Percentiles rank a stretch among this genome's conserved stretches.
Conservation (phyloP, 1,140 invertebrate species). For the Drosophila virilis region DNA sequence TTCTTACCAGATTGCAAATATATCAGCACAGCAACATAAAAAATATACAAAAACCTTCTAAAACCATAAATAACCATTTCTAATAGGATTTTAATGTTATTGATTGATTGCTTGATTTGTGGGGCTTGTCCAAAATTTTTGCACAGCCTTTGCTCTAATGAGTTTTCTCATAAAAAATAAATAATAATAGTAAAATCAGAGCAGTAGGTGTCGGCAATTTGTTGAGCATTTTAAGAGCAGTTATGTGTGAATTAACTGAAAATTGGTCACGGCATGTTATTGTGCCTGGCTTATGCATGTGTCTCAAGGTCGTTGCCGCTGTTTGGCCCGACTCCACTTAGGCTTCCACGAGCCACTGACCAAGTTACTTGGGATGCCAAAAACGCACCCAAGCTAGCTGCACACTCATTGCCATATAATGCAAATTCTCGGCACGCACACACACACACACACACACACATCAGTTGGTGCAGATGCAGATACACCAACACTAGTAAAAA, state of each 20-base stretch:
- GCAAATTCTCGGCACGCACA: conserved; percentile 69
- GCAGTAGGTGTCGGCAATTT: conserved; percentile 42
- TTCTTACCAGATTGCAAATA: not conserved
- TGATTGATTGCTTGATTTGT: conserved; percentile 63
- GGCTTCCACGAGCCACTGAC: conserved; percentile 18
- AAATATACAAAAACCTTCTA: not conserved
- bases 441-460: not conserved
- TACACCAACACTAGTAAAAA: conserved; percentile 23
- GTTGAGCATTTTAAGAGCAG: conserved; percentile 28
- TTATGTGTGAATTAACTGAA: conserved; percentile 49
- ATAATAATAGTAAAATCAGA: conserved; percentile 19
- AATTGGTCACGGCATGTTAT: conserved; percentile 63
- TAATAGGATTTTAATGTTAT: conserved; percentile 56
- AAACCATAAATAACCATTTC: conserved; percentile 36
- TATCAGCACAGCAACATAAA: not conserved
- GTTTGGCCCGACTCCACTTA: conserved; percentile 18
- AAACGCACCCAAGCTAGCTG: conserved; percentile 51
- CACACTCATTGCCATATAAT: conserved; percentile 26
- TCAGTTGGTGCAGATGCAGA: conserved; percentile 27
- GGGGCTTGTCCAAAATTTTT: conserved; percentile 36
- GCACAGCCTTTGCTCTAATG: conserved; percentile 49
- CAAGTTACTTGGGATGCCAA: conserved; percentile 56
- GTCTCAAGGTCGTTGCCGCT: conserved; percentile 64
- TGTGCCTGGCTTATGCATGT: conserved; percentile 50
- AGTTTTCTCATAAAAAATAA: conserved; percentile 53